A percentile compares a stretch with the other conserved stretches of the same genome.
These are phyloP conservation scores for Trichonephila clavata DNA, from an alignment of 1,140 invertebrate genomes.

Conservation along the genomic window DNA sequence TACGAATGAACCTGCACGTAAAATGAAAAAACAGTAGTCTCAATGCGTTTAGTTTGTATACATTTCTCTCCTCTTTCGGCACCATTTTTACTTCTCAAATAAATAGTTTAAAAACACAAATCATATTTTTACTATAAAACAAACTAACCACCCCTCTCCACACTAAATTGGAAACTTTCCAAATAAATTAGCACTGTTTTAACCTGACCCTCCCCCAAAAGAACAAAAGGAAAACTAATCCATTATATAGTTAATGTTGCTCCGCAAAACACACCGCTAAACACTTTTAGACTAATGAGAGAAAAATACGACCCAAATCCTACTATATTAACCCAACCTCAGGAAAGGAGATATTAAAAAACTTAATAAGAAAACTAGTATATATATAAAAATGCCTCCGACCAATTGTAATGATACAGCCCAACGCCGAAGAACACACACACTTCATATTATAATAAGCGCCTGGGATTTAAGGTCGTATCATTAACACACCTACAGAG, in stretches of 20 bases:
- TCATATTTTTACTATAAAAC: no score
- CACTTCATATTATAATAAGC: slow-evolving; percentile 44
- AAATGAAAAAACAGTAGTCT: no score
- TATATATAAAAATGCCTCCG: not conserved
- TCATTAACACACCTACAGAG: slow-evolving; percentile 49
- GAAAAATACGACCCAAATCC: slow-evolving; percentile 23
- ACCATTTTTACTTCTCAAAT: no score
- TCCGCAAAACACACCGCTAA: not conserved
- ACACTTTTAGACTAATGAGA: slow-evolving; percentile 25
- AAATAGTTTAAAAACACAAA: no score
- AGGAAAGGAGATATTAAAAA: not conserved
- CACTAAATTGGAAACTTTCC: slow-evolving; percentile 19
- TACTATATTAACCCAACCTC: not conserved
- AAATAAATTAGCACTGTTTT: not conserved
- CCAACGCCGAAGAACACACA: not conserved
- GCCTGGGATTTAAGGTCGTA: slow-evolving; percentile 48
- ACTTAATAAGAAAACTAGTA: not conserved
- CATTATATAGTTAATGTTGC: slow-evolving; percentile 14
- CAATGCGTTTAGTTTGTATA: no score
- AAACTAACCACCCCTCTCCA: not conserved
- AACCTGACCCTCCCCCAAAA: not conserved
- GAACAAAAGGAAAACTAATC: slow-evolving; percentile 21
- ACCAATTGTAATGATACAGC: slow-evolving; percentile 48
- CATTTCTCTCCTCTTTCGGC: no score
- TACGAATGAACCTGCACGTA: no score